Evolutionary conservation across 2,888 invertebrate species (phyloP).

Genomic region (Rhopalosiphum nymphaeae): DNA sequence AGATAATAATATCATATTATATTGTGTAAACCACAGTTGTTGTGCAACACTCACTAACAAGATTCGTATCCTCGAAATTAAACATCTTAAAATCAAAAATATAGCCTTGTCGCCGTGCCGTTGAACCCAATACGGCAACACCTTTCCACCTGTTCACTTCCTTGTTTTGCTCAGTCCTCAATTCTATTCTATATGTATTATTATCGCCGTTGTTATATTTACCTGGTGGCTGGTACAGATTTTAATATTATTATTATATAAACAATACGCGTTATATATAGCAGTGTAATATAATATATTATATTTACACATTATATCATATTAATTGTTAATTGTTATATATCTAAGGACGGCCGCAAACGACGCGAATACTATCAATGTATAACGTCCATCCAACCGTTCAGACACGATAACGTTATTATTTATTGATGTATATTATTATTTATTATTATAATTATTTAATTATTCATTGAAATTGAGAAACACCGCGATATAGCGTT

Average conservation of each 20-base stretch:
- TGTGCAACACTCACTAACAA: neutral
- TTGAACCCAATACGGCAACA: conserved; percentile 48
- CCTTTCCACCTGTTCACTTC: conserved; percentile 56
- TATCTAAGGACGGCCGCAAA: neutral
- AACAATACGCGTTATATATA: neutral
- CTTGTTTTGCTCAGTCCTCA: conserved; percentile 39
- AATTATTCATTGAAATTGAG: neutral
- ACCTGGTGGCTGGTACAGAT: neutral
- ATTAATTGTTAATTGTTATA: neutral
- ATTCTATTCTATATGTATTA: neutral
- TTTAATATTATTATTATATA: neutral
- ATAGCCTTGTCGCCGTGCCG: conserved; percentile 41
- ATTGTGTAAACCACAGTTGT: neutral
- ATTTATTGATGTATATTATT: neutral
- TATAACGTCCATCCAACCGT: neutral
- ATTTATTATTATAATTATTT: neutral
- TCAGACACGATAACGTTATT: neutral
- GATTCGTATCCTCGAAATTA: conserved; percentile 31
- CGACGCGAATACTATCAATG: neutral
- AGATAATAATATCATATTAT: neutral
- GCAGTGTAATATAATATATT: neutral
- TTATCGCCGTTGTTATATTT: conserved; percentile 15
- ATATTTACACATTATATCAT: too few species aligned
- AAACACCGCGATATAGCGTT: neutral
- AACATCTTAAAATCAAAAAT: neutral